Evolutionary conservation across 2,797 vertebrate genomes (phyloP), one percentile per base, ranked within the genome.

Genomic region (Hydrolagus colliei): DNA sequence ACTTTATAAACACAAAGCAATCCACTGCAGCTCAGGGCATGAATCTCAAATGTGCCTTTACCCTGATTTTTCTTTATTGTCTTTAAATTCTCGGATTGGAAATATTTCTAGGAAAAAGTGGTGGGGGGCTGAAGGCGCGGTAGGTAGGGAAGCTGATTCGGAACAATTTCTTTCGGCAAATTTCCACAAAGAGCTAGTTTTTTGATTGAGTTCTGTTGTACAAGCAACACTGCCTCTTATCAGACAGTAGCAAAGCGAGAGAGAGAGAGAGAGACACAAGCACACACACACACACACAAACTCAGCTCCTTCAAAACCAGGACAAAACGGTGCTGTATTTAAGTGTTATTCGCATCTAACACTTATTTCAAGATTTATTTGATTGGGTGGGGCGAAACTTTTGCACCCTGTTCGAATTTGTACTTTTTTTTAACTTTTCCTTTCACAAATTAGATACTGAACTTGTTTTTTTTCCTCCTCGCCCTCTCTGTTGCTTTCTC

Each of bases 1-100:
- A 91, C 93, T 95, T 96, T 96, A 95, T 95, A 95, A 94, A 94
- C 93, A 91, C 93, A 91, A 90, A 94, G 94, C 95, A 94, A 94
- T 93, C 94, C 91, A 94, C 93, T 93, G 91, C 93, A 94, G 94
- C 93, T 92, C 93, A 90, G 88, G 93, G 93, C 95, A 93, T 94
- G 96, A 94, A 96, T 95, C 94, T 93, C 94, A 93, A 92, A 94
- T 94, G 93, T 93, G 94, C 93, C 91, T 95, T 94, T 93, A 92
- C 93, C 94, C 93, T 92, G 92, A 94, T 95, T 95, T 86, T 85
- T 74, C 91, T 93, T 92, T 92, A 95, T 94, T 95, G 94, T 95
- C 93, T 91, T 93, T 91, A 90, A 92, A 91, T 93, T 92, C 94
- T 52, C 41, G 41, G 93, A 95, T 95, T 92, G 93, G 93, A 93